Percentiles rank a stretch among this genome's conserved stretches.
These are phyloP conservation scores for Dendronephthya gigantea DNA, from an alignment of 64 coral and sea anemone genomes.

Conservation along the genomic window DNA sequence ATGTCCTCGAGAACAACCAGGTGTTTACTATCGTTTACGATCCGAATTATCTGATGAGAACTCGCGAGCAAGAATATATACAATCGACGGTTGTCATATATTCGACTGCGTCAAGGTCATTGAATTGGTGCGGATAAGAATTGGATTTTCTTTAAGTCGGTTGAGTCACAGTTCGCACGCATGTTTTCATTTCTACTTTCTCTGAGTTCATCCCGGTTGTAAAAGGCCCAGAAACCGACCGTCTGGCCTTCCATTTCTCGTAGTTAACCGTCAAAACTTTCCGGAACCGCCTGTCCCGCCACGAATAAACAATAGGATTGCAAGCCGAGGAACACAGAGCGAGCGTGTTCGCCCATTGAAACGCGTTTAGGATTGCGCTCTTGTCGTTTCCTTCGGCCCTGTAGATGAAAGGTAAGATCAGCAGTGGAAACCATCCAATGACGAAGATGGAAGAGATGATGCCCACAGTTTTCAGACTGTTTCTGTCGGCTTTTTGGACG, in stretches of 20 bases:
- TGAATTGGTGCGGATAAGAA: no score
- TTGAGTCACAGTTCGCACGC: not conserved
- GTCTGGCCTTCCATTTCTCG: not conserved
- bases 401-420: slow-evolving; percentile 54
- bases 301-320: slow-evolving; percentile 79
- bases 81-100: no score
- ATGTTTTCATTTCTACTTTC: not conserved
- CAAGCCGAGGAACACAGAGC: slow-evolving; percentile 71
- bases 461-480: slow-evolving; percentile 72
- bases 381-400: not conserved
- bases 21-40: no score
- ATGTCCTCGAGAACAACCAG: no score
- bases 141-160: no score
- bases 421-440: slow-evolving; percentile 76
- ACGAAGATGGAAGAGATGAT: slow-evolving; percentile 56
- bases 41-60: no score
- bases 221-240: not conserved
- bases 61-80: no score
- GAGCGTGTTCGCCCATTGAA: slow-evolving; percentile 68
- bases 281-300: slow-evolving; percentile 60
- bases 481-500: slow-evolving; percentile 41
- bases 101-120: no score
- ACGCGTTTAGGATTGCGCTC: slow-evolving; percentile 10
- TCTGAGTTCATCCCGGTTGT: not conserved
- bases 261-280: not conserved